Conservation (phyloP, 2,888 invertebrate genomes). For the Bugulina stolonifera region DNA sequence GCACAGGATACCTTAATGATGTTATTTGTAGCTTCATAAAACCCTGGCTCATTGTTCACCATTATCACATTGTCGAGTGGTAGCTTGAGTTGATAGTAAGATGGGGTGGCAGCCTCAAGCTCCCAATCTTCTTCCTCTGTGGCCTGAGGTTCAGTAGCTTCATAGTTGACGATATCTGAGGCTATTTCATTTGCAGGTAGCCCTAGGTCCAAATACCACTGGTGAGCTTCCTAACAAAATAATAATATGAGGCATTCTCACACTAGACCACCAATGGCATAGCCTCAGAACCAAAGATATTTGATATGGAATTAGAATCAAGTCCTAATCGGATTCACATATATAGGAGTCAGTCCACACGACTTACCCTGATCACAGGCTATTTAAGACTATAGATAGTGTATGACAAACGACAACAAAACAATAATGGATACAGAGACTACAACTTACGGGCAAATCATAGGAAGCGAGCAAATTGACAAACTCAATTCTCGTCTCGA, state of each 20-base stretch:
- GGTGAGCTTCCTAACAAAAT: conserved; percentile 8
- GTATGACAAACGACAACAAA: too few relatives aligned
- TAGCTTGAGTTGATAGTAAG: conserved; percentile 15
- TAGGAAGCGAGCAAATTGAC: conserved; percentile 4
- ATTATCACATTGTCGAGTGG: neutral
- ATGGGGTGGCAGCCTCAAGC: neutral
- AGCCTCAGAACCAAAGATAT: too few relatives aligned
- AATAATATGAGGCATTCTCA: too few relatives aligned
- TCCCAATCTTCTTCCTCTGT: neutral
- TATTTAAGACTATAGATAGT: too few relatives aligned
- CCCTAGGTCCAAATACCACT: neutral
- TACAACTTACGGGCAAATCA: too few relatives aligned
- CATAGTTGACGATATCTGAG: neutral
- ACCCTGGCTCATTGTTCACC: neutral
- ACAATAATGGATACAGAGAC: too few relatives aligned
- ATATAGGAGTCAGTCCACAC: too few relatives aligned
- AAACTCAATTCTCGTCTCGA: neutral
- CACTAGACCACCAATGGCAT: too few relatives aligned
- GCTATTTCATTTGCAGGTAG: neutral
- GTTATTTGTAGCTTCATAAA: neutral
- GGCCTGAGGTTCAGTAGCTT: neutral
- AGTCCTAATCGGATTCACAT: too few relatives aligned
- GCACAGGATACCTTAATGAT: conserved; percentile 12
- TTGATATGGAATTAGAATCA: too few relatives aligned
- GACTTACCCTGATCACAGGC: too few relatives aligned